Base-by-base conservation (phyloP, 2,113 vertebrate species). In the Festucalex cinctus region DNA sequence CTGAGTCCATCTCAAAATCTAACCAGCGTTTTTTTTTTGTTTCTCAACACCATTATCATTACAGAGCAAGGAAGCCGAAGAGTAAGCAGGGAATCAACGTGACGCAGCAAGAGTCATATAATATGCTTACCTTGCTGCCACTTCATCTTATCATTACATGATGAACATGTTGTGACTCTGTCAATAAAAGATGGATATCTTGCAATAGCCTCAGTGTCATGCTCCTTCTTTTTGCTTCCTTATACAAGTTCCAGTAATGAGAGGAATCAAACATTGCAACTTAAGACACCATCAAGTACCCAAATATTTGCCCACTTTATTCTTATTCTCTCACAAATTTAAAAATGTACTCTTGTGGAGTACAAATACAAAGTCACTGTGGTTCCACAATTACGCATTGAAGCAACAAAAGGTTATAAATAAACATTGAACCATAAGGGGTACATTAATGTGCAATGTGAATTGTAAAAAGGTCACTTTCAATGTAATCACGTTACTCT, bases 71-170 rank as follows among this genome's bases (percentile, higher is more conserved):
- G 86, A 90, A 1, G 72, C 63, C 49, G 80, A 83, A 16, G 86
- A 92, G 70, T 88, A 70, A 89, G 22, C 39, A 54, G 41, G 63
- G 24, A 68, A 69, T 36, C 39, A 26, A 10, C 60, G 39, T 44
- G 39, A 8, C 54, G 5, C 43, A 17, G 22, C 75, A 84, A 79
- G 68, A 74, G 32, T 83, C 85, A 86, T 90, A 91, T 36, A 91
- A 90, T 92, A 90, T 92, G 86, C 83, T 7, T 28, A 46, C 67
- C 70, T 77, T 88, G 76, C 86, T 72, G 65, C 74, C 65, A 57
- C 26, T 54, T 54, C 22, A 57, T 57, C 24, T 16, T 24, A 24
- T n/a, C n/a, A 24, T 53, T 24, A 53, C n/a, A 53, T 63, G 65
- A 62, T 80, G n/a, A 22, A 56, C 54, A 24, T 9, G 24, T n/a